Evolutionary conservation across 2,888 invertebrate genomes (phyloP).

Genomic region (Trissonchulus latispiculum): DNA sequence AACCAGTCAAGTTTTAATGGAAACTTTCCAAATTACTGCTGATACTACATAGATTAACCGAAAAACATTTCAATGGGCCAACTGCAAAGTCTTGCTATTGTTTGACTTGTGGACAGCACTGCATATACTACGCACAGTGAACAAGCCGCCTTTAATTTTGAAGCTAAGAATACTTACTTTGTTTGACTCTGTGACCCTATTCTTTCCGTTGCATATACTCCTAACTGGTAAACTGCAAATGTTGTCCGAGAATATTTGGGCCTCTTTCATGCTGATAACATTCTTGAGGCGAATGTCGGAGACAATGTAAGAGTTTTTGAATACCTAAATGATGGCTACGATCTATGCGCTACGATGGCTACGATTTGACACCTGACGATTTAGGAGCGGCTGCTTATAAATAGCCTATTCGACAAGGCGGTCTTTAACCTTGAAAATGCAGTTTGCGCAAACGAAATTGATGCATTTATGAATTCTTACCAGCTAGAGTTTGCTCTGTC

Average conservation of each 20-base stretch:
- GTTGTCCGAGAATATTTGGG: too few relatives aligned
- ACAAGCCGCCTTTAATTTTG: conserved; percentile 6
- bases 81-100: not conserved
- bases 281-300: too few relatives aligned
- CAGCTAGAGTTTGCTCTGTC: too few relatives aligned
- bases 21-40: too few relatives aligned
- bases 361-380: not conserved
- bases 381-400: not conserved
- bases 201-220: too few relatives aligned
- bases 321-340: not conserved
- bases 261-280: too few relatives aligned
- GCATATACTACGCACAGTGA: not conserved
- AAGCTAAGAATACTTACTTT: not conserved
- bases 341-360: not conserved
- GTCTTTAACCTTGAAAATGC: too few relatives aligned
- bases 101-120: not conserved
- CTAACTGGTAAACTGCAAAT: too few relatives aligned
- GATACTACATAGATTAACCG: too few relatives aligned
- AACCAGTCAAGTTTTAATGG: conserved; percentile 3
- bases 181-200: too few relatives aligned
- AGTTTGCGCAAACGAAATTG: too few relatives aligned
- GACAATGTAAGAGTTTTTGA: not conserved
- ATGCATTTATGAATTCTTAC: too few relatives aligned
- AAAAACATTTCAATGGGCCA: conserved; percentile 4
- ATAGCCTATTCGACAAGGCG: not conserved